Percentiles rank a stretch among this genome's conserved stretches.
These are phyloP conservation scores for Microtus richardsoni DNA, from an alignment of 2,113 vertebrate genomes.

Conservation along the genomic window DNA sequence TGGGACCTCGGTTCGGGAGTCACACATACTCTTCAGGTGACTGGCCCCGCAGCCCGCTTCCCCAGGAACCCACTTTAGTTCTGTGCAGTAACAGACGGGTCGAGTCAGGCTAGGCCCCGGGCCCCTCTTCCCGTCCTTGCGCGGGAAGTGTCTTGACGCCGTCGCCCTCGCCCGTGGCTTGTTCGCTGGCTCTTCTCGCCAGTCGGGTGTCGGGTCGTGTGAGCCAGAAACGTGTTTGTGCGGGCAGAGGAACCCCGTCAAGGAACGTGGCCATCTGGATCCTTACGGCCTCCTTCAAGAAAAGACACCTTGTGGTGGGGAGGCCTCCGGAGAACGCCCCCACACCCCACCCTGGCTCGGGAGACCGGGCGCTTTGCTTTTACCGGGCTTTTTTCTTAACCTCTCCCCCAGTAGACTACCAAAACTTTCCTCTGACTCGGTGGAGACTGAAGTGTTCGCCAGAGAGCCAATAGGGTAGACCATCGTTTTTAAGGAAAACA, in stretches of 20 bases:
- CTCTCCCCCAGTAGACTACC: not conserved
- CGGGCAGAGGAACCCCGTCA: not conserved
- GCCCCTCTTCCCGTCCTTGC: not conserved
- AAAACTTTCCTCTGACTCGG: not conserved
- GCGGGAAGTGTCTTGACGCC: constrained; percentile 68
- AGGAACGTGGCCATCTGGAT: not conserved
- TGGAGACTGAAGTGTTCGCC: not conserved
- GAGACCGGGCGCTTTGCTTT: not conserved
- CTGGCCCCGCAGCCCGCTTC: not conserved
- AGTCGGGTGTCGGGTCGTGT: not conserved
- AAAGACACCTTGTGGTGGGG: not conserved
- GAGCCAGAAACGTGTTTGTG: not conserved
- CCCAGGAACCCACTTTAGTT: not conserved
- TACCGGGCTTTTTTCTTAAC: not conserved
- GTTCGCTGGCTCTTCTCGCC: not conserved
- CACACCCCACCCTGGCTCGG: not conserved
- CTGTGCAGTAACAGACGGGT: not conserved
- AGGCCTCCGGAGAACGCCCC: not conserved
- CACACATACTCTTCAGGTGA: constrained; percentile 70
- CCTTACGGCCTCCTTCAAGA: not conserved
- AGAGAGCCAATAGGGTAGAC: not conserved
- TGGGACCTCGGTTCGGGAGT: not conserved
- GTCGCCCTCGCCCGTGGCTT: not conserved
- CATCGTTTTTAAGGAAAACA: not conserved
- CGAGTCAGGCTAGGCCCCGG: constrained; percentile 46